Evolutionary conservation across 2,797 vertebrate genomes (phyloP).

Genomic region (Muscicapa comitata): DNA sequence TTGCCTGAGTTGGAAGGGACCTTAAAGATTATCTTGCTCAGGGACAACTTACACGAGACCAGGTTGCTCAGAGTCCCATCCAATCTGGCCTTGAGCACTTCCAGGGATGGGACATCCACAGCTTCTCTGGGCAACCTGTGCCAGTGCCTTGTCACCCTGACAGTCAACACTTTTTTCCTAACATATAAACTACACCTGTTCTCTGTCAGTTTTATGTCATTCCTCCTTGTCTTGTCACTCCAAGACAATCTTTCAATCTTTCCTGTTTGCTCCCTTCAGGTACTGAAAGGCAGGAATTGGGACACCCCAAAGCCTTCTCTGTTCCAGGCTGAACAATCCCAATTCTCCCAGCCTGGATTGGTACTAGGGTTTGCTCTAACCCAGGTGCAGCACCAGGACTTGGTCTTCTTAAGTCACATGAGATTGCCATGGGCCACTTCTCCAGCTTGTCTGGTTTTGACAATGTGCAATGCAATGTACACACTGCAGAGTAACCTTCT

Average conservation of each 20-base stretch:
- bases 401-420: neutral
- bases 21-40: neutral
- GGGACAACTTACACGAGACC: neutral
- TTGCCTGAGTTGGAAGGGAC: neutral
- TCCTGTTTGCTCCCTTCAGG: rapidly evolving
- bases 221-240: rapidly evolving
- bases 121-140: neutral
- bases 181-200: neutral
- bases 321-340: rapidly evolving
- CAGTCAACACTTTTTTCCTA: neutral
- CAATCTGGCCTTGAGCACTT: neutral
- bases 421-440: too few species aligned
- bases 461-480: neutral
- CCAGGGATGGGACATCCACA: neutral
- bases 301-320: rapidly evolving
- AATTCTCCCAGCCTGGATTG: neutral
- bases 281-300: rapidly evolving
- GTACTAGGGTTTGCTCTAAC: neutral
- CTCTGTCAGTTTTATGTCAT: rapidly evolving
- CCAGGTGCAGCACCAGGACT: neutral
- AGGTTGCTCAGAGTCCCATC: too few species aligned
- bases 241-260: neutral
- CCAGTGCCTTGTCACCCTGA: too few species aligned
- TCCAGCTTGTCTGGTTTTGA: neutral
- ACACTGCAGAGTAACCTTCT: neutral